Conservation (phyloP, 1,140 invertebrate genomes). For the Heterodera schachtii region DNA sequence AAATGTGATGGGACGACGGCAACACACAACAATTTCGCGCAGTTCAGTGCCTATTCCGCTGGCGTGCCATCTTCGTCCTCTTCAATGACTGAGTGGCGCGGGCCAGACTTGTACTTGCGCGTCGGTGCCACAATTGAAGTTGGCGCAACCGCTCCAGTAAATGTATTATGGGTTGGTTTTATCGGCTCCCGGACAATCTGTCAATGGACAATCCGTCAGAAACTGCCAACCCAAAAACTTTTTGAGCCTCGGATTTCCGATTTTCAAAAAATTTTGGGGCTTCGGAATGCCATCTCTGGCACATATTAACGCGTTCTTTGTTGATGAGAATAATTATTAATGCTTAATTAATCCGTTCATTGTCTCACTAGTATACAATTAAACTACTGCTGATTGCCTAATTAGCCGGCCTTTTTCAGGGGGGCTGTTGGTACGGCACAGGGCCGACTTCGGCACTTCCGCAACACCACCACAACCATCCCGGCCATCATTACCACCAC, state of each 20-base stretch:
- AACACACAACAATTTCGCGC: background rate
- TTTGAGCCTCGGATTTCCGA: no score
- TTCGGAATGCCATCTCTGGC: no score
- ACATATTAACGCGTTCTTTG: no score
- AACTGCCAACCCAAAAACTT: no score
- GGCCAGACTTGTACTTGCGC: slow-evolving; percentile 20
- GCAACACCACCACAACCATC: background rate
- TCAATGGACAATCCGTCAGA: no score
- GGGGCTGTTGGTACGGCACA: background rate
- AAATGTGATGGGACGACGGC: background rate
- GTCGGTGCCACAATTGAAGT: slow-evolving; percentile 27
- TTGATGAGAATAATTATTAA: no score
- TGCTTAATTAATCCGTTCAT: no score
- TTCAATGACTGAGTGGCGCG: background rate
- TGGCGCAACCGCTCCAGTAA: background rate
- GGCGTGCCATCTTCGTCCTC: background rate
- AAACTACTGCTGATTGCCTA: no score
- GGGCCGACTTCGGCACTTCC: background rate
- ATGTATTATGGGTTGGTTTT: background rate
- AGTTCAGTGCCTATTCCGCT: background rate
- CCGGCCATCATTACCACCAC: background rate
- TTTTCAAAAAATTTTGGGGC: no score
- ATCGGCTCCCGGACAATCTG: no score
- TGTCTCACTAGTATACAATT: no score
- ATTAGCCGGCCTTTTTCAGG: no score